A percentile compares a stretch with the other conserved stretches of the same genome.
Evolutionary conservation across 2,888 invertebrate genomes (phyloP).

Genomic region (Ormia ochracea): DNA sequence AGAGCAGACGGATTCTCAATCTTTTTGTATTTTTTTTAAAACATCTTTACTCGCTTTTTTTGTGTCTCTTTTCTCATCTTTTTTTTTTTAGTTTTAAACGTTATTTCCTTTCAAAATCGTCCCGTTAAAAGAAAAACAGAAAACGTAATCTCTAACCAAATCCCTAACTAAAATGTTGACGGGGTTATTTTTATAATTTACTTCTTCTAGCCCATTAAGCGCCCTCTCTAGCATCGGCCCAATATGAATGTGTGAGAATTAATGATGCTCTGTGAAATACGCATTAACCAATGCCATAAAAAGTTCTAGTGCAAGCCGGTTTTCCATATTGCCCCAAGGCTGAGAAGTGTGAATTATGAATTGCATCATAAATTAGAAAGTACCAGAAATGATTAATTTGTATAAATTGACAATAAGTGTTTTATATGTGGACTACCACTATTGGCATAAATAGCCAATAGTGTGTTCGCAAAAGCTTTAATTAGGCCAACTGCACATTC

Average conservation of each 20-base stretch:
- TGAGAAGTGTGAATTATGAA: neutral
- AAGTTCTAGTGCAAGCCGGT: conserved; percentile 47
- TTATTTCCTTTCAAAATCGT: no score
- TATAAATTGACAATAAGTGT: conserved; percentile 6
- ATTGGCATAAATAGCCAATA: neutral
- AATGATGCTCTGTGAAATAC: conserved; percentile 53
- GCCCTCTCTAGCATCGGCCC: neutral
- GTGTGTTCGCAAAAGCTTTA: no score
- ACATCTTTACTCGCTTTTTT: no score
- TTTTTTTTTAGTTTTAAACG: no score
- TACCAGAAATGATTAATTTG: neutral
- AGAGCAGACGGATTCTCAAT: no score
- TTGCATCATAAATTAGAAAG: neutral
- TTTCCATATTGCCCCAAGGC: neutral
- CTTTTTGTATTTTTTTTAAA: no score
- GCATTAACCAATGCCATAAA: conserved; percentile 4
- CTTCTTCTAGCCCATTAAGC: conserved; percentile 1
- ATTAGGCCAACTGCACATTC: no score
- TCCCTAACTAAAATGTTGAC: neutral
- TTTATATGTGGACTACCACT: neutral
- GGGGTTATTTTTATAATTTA: neutral
- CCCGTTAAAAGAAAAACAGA: no score
- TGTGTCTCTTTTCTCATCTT: no score
- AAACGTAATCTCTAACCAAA: no score
- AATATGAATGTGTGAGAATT: conserved; percentile 47